Conservation (phyloP, 2,797 vertebrate genomes). For the Danio kyathit region DNA sequence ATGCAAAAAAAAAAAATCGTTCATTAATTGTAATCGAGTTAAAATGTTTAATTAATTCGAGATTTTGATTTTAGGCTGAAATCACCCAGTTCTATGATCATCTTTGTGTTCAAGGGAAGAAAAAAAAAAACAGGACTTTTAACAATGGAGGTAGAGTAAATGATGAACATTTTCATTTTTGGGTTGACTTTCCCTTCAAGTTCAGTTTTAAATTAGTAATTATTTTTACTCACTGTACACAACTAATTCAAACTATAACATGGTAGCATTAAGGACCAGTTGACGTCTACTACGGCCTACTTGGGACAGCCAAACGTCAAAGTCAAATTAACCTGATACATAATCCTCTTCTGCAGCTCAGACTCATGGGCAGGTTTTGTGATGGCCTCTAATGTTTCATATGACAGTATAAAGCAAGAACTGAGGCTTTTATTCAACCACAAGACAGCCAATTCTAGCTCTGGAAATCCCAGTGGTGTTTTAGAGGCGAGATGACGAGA, state of each 20-base stretch:
- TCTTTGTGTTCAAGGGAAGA: too few species aligned
- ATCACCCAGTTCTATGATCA: too few species aligned
- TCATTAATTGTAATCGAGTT: too few species aligned
- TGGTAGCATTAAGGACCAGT: neutral
- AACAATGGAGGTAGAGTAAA: too few species aligned
- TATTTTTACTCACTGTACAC: neutral
- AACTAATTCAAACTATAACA: neutral
- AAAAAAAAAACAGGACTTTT: too few species aligned
- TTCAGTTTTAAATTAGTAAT: neutral
- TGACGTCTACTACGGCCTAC: neutral
- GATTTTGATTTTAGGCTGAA: too few species aligned
- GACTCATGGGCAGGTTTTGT: neutral
- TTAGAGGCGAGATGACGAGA: slow-evolving; percentile 14
- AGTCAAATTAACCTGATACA: slow-evolving; percentile 5
- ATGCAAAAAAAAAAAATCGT: too few species aligned
- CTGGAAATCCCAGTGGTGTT: slow-evolving; percentile 17
- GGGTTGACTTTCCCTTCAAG: neutral
- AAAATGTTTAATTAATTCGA: too few species aligned
- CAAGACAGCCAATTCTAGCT: neutral
- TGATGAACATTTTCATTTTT: too few species aligned
- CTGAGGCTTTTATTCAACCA: neutral
- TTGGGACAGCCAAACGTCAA: neutral
- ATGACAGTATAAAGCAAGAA: neutral
- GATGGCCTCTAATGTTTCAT: neutral
- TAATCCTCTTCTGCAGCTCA: slow-evolving; percentile 19